Percentiles rank a stretch among this genome's conserved stretches.
Conservation (phyloP, 2,888 invertebrate species). For the Meganola albula region DNA sequence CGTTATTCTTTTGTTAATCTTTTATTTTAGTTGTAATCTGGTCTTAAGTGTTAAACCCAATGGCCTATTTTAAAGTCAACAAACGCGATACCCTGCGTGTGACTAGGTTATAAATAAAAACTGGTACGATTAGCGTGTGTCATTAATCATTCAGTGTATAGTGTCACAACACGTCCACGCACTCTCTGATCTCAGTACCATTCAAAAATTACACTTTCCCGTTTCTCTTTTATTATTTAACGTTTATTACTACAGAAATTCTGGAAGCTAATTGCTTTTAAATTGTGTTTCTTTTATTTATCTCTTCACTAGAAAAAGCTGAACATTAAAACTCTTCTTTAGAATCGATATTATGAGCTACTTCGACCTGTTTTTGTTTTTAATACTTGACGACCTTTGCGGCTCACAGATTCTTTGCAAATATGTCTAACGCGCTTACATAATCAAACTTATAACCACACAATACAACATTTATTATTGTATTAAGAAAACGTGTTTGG, state of each 20-base stretch:
- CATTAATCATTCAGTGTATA: constrained; percentile 65
- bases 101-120: constrained; percentile 57
- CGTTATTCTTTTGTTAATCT: no score
- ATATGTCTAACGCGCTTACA: constrained; percentile 2
- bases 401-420: background rate
- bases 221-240: constrained; percentile 30
- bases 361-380: no score
- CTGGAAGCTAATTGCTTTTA: constrained; percentile 50
- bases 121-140: constrained; percentile 50
- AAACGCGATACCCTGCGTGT: constrained; percentile 44
- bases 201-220: constrained; percentile 44
- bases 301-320: constrained; percentile 25
- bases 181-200: constrained; percentile 58
- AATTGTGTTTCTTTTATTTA: constrained; percentile 34
- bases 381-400: no score
- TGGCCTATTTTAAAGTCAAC: constrained; percentile 61
- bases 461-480: constrained; percentile 38
- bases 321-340: constrained; percentile 24
- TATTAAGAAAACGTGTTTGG: constrained; percentile 40
- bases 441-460: constrained; percentile 34
- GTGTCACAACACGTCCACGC: constrained; percentile 64
- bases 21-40: no score
- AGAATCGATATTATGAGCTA: no score
- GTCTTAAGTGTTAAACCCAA: constrained; percentile 34
- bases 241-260: constrained; percentile 29